phyloP scores from a whole-genome alignment of 1,140 invertebrate species.

The Bombyx mori region ASM3026992v2 NC_085111.1:6755001-6755500 shows the following conservation, averaged over 20 bases:
- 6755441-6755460: too few relatives aligned
- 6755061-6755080: conserved; percentile 15
- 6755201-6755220: conserved; percentile 59
- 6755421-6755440: too few relatives aligned
- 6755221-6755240: conserved; percentile 44
- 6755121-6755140: conserved; percentile 60
- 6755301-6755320: conserved; percentile 1
- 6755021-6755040: too few relatives aligned
- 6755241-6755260: neutral
- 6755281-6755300: neutral
- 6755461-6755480: too few relatives aligned
- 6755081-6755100: conserved; percentile 49
- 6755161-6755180: conserved; percentile 55
- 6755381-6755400: too few relatives aligned
- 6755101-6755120: conserved; percentile 52
- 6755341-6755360: too few relatives aligned
- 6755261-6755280: neutral
- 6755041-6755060: conserved; percentile 9
- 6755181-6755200: conserved; percentile 66
- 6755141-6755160: conserved; percentile 62
- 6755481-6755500: too few relatives aligned
- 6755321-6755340: too few relatives aligned
- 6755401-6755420: too few relatives aligned
- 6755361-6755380: too few relatives aligned
- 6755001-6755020: too few relatives aligned